Evolutionary conservation across 1,140 invertebrate species (phyloP).

Genomic region (Copidosoma floridanum): DNA sequence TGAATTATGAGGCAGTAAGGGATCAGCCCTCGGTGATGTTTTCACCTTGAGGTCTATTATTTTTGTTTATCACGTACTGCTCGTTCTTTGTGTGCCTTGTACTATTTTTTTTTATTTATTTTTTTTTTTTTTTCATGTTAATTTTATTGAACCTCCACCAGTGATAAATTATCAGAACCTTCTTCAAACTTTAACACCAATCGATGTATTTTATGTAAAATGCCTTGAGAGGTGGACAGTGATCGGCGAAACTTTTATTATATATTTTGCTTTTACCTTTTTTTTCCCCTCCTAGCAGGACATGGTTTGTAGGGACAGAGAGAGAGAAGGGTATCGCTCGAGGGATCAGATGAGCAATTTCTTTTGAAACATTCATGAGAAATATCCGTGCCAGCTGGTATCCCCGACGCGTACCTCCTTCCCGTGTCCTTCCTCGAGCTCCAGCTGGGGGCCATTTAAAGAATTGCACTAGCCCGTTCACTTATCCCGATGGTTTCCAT

Average conservation of each 20-base stretch:
- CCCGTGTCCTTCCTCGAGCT: not conserved
- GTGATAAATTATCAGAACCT: too few relatives aligned
- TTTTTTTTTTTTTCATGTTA: too few relatives aligned
- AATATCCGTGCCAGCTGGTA: conserved; percentile 43
- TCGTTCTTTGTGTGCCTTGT: too few relatives aligned
- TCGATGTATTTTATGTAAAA: too few relatives aligned
- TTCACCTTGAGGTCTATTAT: not conserved
- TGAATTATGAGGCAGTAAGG: conserved; percentile 2
- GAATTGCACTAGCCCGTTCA: conserved; percentile 45
- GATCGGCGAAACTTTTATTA: too few relatives aligned
- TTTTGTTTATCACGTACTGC: not conserved
- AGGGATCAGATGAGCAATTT: conserved; percentile 53
- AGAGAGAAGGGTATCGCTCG: too few relatives aligned
- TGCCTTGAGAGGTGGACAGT: too few relatives aligned
- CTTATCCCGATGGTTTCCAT: conserved; percentile 45
- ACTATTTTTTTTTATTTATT: too few relatives aligned
- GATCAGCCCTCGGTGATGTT: not conserved
- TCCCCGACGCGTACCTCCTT: not conserved
- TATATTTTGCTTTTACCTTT: too few relatives aligned
- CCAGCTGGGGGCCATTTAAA: conserved; percentile 39
- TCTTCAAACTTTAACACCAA: too few relatives aligned
- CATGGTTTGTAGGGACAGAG: too few relatives aligned
- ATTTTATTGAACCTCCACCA: too few relatives aligned
- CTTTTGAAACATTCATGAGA: conserved; percentile 54
- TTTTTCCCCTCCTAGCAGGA: not conserved